Evolutionary conservation across 2,888 invertebrate genomes (phyloP), one percentile per base, ranked within the genome.

Genomic region (Aphidius colemani): DNA sequence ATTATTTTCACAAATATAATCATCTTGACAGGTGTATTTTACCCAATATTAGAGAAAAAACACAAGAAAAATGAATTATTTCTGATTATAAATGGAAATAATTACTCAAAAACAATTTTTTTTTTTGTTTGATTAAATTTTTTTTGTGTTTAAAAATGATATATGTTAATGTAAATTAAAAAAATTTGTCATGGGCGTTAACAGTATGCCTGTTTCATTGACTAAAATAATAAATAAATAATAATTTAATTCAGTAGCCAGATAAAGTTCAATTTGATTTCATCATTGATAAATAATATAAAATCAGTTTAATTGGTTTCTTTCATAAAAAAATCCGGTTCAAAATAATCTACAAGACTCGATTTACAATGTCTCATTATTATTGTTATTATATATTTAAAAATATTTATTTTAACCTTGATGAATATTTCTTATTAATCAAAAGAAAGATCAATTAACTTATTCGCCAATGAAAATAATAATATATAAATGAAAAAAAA

Each of bases 201-300:
- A 62, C 62, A 50, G 57, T 57, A 58, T 53, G 40, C 44, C 53
- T 53, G 53, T 53, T 49, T 55, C 56, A 44, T 57, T 44, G 44
- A 51, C 11, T 60, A 56, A 65, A 64, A 48, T 65, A 63, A 59
- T 18, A 51, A 41, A 41, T 11, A 44, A 46, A 18, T 49, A 49
- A 55, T 59, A 70, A 71, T 76, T 75, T 74, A 75, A 77, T 77
- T 77, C 76, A 71, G 78, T 78, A 77, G 76, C 75, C 67, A 66
- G 40, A 7, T 44, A 46, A 46, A 39, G 57, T 72, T 73, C 73
- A 74, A 77, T 76, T 75, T 76, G 75, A 78, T 78, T 71, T 70
- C 55, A 68, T 66, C 62, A 64, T 61, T 67, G 76, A 76, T 76
- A 76, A 3, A 71, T 40, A n/a, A n/a, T n/a, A n/a, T n/a, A 63